A percentile compares a stretch with the other conserved stretches of the same genome.
phyloP scores from a whole-genome alignment of 1,140 invertebrate genomes.

The Zaprionus lachaisei region DNA sequence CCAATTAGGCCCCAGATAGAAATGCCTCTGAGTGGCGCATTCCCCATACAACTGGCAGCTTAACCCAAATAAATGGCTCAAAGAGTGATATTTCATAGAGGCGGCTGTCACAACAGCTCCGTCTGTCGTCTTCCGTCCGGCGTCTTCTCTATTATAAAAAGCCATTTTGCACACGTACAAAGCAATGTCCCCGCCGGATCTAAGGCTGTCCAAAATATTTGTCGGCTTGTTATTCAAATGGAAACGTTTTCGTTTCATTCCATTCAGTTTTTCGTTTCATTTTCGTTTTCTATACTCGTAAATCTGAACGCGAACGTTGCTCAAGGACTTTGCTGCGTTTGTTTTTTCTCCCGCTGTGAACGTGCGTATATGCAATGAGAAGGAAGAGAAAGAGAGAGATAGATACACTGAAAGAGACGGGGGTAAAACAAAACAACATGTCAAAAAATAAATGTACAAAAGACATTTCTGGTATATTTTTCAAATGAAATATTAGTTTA shows the following conservation, averaged over 20 bases:
- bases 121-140: not conserved
- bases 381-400: not conserved
- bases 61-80: slow-evolving; percentile 39
- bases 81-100: slow-evolving; percentile 42
- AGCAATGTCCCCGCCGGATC: slow-evolving; percentile 36
- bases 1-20: slow-evolving; percentile 24
- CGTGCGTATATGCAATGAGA: slow-evolving; percentile 73
- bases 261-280: not conserved
- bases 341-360: slow-evolving; percentile 34
- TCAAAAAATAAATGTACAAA: slow-evolving; percentile 81
- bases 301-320: slow-evolving; percentile 52
- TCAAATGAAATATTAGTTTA: slow-evolving; percentile 83
- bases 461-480: slow-evolving; percentile 78
- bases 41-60: slow-evolving; percentile 20
- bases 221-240: slow-evolving; percentile 73
- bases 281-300: slow-evolving; percentile 52
- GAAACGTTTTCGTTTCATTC: slow-evolving; percentile 43
- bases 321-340: slow-evolving; percentile 61
- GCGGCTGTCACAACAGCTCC: slow-evolving; percentile 37
- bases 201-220: slow-evolving; percentile 59
- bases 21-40: slow-evolving; percentile 21
- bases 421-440: slow-evolving; percentile 79
- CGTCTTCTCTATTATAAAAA: slow-evolving; percentile 30
- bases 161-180: slow-evolving; percentile 30
- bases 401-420: slow-evolving; percentile 1